Percentiles rank a stretch among this genome's conserved stretches.
phyloP scores from a whole-genome alignment of 1,140 invertebrate species.

The Pogonognathellus flavescens region DNA sequence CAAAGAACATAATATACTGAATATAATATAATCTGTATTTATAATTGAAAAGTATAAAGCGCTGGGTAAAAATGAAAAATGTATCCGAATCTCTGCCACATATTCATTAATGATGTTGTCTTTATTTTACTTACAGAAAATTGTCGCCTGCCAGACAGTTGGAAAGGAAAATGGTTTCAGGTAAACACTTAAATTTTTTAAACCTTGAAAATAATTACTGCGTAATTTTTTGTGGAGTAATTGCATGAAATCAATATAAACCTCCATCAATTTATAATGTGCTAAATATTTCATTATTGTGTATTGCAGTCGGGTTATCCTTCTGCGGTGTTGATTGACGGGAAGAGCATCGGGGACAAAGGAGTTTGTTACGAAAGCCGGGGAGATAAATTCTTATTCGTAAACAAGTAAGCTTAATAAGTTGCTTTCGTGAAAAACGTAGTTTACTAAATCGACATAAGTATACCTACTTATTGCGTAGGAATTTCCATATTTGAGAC shows the following conservation, averaged over 20 bases:
- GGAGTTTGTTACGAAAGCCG: constrained; percentile 83
- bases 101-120: no score
- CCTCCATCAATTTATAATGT: neutral
- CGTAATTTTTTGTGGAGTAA: neutral
- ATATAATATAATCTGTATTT: no score
- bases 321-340: constrained; percentile 82
- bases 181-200: neutral
- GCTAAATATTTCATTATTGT: neutral
- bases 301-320: constrained; percentile 80
- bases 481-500: no score
- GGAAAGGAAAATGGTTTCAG: constrained; percentile 85
- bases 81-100: no score
- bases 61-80: no score
- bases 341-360: constrained; percentile 82
- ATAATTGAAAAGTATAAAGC: no score
- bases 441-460: no score
- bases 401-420: constrained; percentile 85
- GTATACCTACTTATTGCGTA: no score
- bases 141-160: constrained; percentile 81
- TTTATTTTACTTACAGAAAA: constrained; percentile 56
- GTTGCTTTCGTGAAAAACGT: neutral
- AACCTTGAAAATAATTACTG: neutral
- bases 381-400: constrained; percentile 85
- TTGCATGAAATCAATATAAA: neutral
- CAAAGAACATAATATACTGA: no score